phyloP scores from a whole-genome alignment of 2,888 invertebrate species.

The Ashinkailepas kermadecensis region DNA sequence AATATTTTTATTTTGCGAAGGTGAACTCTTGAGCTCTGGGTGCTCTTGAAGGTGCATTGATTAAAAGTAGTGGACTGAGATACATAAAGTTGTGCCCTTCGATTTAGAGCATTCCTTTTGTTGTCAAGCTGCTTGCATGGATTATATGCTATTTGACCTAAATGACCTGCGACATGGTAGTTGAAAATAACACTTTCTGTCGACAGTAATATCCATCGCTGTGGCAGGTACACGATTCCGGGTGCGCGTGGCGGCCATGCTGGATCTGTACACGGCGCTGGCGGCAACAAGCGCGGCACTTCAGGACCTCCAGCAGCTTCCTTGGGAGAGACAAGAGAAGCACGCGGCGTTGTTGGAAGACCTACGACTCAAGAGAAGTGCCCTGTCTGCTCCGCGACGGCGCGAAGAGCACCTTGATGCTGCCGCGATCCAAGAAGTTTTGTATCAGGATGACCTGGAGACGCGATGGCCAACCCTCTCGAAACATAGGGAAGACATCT shows the following conservation, averaged over 20 bases:
- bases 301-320: background rate
- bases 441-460: background rate
- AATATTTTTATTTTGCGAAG: too few species aligned
- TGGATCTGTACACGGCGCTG: background rate
- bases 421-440: background rate
- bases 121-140: too few species aligned
- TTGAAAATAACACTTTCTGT: too few species aligned
- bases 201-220: too few species aligned
- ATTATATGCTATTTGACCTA: too few species aligned
- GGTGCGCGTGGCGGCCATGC: background rate
- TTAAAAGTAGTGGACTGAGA: too few species aligned
- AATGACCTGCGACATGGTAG: too few species aligned
- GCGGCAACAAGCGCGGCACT: background rate
- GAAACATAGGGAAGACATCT: background rate
- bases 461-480: background rate
- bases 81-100: too few species aligned
- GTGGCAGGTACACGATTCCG: background rate
- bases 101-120: too few species aligned
- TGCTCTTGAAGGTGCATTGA: too few species aligned
- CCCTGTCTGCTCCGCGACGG: background rate
- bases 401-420: background rate
- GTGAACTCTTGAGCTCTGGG: too few species aligned
- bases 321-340: background rate
- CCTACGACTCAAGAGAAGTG: background rate
- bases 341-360: background rate